Evolutionary conservation across 2,113 vertebrate species (phyloP).

Genomic region (Ailuropoda melanoleuca): DNA sequence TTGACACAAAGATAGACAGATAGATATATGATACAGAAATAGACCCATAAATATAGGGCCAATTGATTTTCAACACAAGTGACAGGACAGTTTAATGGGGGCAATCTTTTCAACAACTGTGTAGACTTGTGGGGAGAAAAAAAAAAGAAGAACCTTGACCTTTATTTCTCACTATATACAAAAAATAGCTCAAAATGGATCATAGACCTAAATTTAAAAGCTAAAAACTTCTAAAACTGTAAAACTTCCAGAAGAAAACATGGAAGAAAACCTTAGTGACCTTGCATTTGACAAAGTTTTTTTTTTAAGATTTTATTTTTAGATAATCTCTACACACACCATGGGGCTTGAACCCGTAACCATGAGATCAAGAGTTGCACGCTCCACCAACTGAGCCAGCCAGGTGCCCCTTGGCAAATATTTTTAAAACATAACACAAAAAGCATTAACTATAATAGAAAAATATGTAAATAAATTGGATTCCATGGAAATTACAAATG

Average conservation of each 20-base stretch:
- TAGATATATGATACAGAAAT: neutral
- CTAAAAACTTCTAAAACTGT: neutral
- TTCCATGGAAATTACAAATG: neutral
- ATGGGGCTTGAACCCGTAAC: neutral
- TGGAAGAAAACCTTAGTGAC: neutral
- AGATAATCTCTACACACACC: neutral
- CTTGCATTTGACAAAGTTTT: neutral
- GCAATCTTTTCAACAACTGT: neutral
- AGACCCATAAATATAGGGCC: neutral
- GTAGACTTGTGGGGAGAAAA: neutral
- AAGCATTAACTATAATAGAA: neutral
- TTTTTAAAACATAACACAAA: neutral
- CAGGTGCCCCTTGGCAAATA: neutral
- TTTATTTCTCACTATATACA: neutral
- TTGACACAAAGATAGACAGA: neutral
- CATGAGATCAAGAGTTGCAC: neutral
- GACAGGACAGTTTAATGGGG: neutral
- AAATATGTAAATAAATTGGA: neutral
- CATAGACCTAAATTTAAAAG: neutral
- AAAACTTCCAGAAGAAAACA: neutral
- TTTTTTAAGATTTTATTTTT: neutral
- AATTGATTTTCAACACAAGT: neutral
- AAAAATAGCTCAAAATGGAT: constrained; percentile 8
- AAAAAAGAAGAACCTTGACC: neutral
- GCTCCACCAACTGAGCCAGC: neutral